Conservation (phyloP, 1,140 invertebrate genomes). For the Aethina tumida region DNA sequence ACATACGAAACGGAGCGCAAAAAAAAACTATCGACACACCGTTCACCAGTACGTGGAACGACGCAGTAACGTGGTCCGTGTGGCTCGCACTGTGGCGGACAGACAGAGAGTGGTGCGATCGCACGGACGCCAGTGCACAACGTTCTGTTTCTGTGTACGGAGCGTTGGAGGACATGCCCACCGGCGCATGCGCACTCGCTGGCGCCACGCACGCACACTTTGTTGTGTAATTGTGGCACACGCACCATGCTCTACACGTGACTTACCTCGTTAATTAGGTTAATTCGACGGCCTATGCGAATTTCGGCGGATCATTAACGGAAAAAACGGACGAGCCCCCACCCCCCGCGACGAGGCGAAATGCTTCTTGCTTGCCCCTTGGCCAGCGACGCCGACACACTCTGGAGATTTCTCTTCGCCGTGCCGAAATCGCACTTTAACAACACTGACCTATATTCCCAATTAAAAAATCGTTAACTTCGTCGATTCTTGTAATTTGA, state of each 20-base stretch:
- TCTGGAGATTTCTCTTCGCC: too few species aligned
- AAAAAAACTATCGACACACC: background rate
- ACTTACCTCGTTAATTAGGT: too few species aligned
- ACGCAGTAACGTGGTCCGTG: constrained; percentile 10
- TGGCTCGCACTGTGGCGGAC: constrained; percentile 10
- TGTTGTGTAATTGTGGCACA: constrained; percentile 23
- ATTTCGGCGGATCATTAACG: too few species aligned
- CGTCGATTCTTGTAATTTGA: too few species aligned
- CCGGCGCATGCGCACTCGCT: constrained; percentile 21
- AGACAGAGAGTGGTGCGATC: constrained; percentile 12
- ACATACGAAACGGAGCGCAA: background rate
- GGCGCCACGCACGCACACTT: constrained; percentile 28
- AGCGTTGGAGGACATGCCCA: constrained; percentile 29
- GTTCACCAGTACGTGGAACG: constrained; percentile 8
- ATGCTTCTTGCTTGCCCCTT: too few species aligned
- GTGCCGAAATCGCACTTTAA: too few species aligned
- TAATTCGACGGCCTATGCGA: too few species aligned
- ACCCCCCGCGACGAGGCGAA: too few species aligned
- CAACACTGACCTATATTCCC: too few species aligned
- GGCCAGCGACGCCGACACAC: too few species aligned
- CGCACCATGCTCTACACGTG: constrained; percentile 22
- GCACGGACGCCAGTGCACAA: constrained; percentile 5
- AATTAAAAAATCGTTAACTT: too few species aligned
- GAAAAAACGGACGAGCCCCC: too few species aligned
- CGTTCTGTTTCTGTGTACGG: constrained; percentile 4